A percentile compares a stretch with the other conserved stretches of the same genome.
Conservation (phyloP, 2,797 vertebrate genomes). For the Acanthiza pusilla region DNA sequence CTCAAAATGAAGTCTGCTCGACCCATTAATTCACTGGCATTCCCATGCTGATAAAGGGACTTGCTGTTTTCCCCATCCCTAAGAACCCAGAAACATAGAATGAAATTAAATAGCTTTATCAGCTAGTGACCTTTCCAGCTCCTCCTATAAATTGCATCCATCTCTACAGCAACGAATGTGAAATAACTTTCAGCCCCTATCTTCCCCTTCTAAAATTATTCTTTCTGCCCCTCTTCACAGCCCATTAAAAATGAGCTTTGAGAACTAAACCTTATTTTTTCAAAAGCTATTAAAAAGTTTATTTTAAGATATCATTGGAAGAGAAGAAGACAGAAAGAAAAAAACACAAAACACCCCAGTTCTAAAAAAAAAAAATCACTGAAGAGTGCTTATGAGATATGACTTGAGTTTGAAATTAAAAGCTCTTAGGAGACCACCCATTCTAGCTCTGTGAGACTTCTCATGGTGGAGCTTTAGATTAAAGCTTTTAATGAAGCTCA, state of each 20-base stretch:
- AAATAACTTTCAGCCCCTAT: not conserved
- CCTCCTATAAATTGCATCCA: not conserved
- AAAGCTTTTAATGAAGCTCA: conserved; percentile 24
- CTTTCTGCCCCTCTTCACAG: not conserved
- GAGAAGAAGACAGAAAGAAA: not conserved
- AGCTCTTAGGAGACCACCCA: not conserved
- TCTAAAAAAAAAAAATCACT: not conserved
- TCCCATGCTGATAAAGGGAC: not conserved
- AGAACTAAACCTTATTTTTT: not conserved
- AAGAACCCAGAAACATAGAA: not conserved
- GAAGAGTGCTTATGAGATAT: not conserved
- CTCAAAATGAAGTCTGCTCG: not conserved
- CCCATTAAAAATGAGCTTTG: not conserved
- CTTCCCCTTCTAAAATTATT: not conserved
- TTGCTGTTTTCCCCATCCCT: not conserved
- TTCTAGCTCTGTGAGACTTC: not conserved
- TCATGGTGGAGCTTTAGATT: not conserved
- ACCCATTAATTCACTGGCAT: not conserved
- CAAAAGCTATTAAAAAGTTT: not conserved
- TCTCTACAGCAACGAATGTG: not conserved
- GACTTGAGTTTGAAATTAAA: not conserved
- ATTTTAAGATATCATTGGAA: not conserved
- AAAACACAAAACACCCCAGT: rapidly evolving
- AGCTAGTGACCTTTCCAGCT: not conserved
- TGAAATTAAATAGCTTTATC: not conserved